Base-by-base conservation (phyloP, 2,113 vertebrate genomes). In the Nicator chloris region DNA sequence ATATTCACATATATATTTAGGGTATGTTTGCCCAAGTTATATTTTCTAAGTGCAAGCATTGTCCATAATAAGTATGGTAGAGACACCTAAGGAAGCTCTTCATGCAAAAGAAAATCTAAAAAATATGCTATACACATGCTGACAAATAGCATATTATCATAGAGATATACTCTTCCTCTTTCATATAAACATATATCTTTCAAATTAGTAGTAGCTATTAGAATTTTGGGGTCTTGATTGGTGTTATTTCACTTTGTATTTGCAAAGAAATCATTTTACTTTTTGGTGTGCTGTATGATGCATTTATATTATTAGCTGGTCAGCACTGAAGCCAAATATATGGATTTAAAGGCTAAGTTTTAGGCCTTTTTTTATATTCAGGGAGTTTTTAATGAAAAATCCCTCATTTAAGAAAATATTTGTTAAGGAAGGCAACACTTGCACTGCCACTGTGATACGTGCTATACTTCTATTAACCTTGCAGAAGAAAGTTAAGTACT, bases 21-120 rank as follows among this genome's bases (percentile, higher is more conserved):
- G n/a, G n/a, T n/a, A n/a, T n/a, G n/a, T n/a, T n/a, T n/a, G n/a
- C n/a, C n/a, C n/a, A n/a, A n/a, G n/a, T n/a, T n/a, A n/a, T n/a
- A 94, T 95, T n/a, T n/a, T n/a, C n/a, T n/a, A n/a, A n/a, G 60
- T 90, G 31, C 61, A 97, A 89, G 7, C 53, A 80, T 33, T 88
- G 42, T 73, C 65, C 63, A 69, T 86, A 82, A 30, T 88, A 92
- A 92, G 9, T 77, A 63, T 88, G 40, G 10, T 88, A 77, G 78
- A 79, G 56, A 86, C 20, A 72, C 35, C 94, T 95, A 76, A 76
- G n/a, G 54, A 82, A 93, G 30, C 2, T 90, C 69, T 85, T 96
- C 6, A 59, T 3, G 4, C 3, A 59, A 79, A 92, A 63, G 4
- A 73, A 73, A 71, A 64, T 49, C 19, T 86, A 24, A 69, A 63